Evolutionary conservation across 1,140 invertebrate genomes (phyloP), one percentile per base, ranked within the genome.

Genomic region (Euura saliciscinereae): DNA sequence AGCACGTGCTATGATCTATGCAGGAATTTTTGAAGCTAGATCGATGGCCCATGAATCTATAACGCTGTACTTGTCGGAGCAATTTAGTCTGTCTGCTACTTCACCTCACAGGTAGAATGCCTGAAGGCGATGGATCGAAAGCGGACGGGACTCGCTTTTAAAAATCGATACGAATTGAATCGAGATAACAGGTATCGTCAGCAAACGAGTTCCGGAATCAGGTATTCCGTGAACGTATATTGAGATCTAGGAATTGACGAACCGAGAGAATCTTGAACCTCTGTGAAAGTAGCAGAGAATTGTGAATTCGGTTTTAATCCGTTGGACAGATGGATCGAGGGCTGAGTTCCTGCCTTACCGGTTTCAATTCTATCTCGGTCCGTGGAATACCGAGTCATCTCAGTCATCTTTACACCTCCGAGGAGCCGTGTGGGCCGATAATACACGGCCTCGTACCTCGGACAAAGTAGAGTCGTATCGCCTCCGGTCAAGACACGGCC

Each of bases 381-480:
- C 8, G 13, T n/a, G 51, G 51, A 59, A 59, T 8, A n/a, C 10
- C 8, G 51, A 8, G 51, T 59, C 51, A 59, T 59, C 51, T 59
- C 51, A 59, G 51, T 59, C 51, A 59, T 59, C 51, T 59, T 59
- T 59, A 59, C 51, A 59, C 51, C 51, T 59, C 51, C 8, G 51
- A n/a, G 51, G 13, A 59, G 10, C 51, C 51, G 51, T n/a, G 51
- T 59, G 51, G 51, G 51, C 51, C 51, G 51, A 59, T 59, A 59
- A 59, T 59, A 59, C 51, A 59, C 51, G 51, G 51, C 51, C 51
- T n/a, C 6, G 13, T 59, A 59, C 8, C 51, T 11, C 51, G 51
- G 51, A 59, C 51, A 59, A 59, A 59, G 51, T 59, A 59, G 51
- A 59, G 6, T 59, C 51, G 51, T 59, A 59, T 59, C 51, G 51